phyloP scores from a whole-genome alignment of 30 jellyfish, hydroid and myxozoan genomes.

The Turritopsis rubra region DNA sequence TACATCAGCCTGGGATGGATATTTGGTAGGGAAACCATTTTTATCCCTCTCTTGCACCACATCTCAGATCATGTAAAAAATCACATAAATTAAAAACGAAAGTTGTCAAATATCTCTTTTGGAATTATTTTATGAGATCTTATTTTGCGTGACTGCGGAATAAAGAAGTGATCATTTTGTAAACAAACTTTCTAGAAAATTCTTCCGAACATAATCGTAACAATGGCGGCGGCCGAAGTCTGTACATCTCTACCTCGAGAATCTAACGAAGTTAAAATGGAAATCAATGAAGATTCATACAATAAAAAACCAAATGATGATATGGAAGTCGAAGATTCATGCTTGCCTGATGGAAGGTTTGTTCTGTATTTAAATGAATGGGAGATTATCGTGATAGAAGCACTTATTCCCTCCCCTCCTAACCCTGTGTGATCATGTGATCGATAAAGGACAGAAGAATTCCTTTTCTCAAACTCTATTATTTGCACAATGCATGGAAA shows the following conservation, averaged over 20 bases:
- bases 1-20: background rate
- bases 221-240: conserved; percentile 19
- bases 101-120: background rate
- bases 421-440: no score
- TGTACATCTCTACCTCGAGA: conserved; percentile 11
- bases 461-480: no score
- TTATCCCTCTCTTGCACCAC: background rate
- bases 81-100: background rate
- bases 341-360: background rate
- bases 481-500: no score
- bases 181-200: conserved; percentile 3
- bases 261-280: background rate
- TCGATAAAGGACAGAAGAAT: no score
- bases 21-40: background rate
- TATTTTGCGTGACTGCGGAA: conserved; percentile 6
- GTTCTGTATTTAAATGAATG: background rate
- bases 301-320: background rate
- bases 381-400: no score
- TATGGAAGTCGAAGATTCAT: conserved; percentile 1
- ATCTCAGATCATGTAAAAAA: background rate
- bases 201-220: background rate
- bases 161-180: background rate
- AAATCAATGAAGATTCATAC: background rate
- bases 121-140: background rate
- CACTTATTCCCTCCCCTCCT: background rate